Conservation (phyloP, 1,140 invertebrate species). For the Drosophila parabipectinata region DNA sequence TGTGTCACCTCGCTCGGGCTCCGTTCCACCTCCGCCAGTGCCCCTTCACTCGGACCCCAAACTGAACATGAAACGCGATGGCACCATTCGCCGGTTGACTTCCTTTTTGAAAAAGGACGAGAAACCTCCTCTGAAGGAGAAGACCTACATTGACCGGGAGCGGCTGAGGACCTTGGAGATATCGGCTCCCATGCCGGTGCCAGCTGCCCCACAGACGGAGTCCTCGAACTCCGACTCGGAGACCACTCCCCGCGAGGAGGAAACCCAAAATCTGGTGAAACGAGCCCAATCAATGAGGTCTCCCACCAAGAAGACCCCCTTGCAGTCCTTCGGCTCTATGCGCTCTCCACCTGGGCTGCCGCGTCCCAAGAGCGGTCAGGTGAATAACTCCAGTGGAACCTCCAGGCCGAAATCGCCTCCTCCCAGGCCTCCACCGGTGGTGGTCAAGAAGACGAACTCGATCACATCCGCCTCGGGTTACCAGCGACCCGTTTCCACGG, state of each 20-base stretch:
- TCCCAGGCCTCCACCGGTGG: slow-evolving; percentile 85
- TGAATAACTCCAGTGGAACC: slow-evolving; percentile 84
- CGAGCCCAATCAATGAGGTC: slow-evolving; percentile 91
- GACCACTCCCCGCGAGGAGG: slow-evolving; percentile 70
- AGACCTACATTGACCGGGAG: slow-evolving; percentile 88
- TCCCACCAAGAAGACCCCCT: slow-evolving; percentile 85
- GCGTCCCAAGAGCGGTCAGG: slow-evolving; percentile 87
- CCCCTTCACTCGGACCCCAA: slow-evolving; percentile 80
- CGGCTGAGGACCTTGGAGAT: slow-evolving; percentile 91
- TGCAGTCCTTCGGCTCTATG: slow-evolving; percentile 93
- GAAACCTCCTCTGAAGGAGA: slow-evolving; percentile 86
- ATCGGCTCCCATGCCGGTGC: slow-evolving; percentile 89
- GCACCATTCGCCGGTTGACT: slow-evolving; percentile 89
- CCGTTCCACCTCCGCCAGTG: slow-evolving; percentile 65
- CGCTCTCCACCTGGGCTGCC: slow-evolving; percentile 86
- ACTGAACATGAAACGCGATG: slow-evolving; percentile 85
- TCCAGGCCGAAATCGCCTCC: slow-evolving; percentile 87
- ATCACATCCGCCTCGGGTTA: slow-evolving; percentile 71
- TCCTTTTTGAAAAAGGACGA: slow-evolving; percentile 90
- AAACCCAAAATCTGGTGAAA: slow-evolving; percentile 85
- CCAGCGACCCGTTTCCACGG: slow-evolving; percentile 84
- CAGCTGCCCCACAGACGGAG: slow-evolving; percentile 51
- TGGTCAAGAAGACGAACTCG: slow-evolving; percentile 81
- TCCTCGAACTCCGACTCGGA: slow-evolving; percentile 82
- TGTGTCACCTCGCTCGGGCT: slow-evolving; percentile 83